Evolutionary conservation across 2,888 invertebrate genomes (phyloP).

Genomic region (Rotaria magnacalcarata): DNA sequence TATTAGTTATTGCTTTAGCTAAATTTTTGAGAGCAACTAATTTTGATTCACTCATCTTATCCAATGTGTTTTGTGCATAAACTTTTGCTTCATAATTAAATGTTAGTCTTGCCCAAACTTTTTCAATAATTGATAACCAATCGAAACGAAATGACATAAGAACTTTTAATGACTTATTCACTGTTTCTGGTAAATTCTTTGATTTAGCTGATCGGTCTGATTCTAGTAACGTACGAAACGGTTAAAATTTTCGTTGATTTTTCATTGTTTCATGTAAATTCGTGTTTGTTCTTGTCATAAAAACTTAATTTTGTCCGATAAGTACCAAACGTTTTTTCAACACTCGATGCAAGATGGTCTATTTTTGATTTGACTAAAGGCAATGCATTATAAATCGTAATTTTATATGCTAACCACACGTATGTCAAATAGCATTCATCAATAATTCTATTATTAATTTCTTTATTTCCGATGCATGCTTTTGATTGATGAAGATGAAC

Average conservation of each 20-base stretch:
- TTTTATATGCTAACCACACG: neutral
- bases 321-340: neutral
- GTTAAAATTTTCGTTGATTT: neutral
- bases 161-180: neutral
- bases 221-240: neutral
- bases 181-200: neutral
- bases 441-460: neutral
- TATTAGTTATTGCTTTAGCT: neutral
- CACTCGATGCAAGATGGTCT: neutral
- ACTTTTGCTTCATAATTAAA: neutral
- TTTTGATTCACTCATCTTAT: neutral
- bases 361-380: neutral
- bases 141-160: neutral
- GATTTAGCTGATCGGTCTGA: neutral
- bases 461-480: neutral
- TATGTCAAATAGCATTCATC: neutral
- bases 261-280: neutral
- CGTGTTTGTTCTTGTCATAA: neutral
- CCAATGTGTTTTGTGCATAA: neutral
- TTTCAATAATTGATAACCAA: neutral
- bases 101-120: neutral
- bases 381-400: neutral
- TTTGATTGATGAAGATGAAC: neutral
- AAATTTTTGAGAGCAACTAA: neutral
- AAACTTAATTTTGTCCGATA: neutral